phyloP scores from a whole-genome alignment of 2,797 vertebrate species.

The Oreochromis mossambicus region DNA sequence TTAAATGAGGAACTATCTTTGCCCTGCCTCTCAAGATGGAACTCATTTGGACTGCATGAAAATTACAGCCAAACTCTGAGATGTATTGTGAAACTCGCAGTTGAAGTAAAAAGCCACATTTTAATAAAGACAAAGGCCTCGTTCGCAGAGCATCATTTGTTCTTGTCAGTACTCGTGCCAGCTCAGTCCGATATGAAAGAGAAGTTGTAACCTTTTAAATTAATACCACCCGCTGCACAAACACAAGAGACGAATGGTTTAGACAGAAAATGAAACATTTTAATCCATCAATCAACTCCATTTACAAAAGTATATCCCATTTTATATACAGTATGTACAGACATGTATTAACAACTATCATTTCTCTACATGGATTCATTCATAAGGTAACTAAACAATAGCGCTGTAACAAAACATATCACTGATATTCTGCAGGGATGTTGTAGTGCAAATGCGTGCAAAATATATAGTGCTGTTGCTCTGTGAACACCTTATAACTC shows the following conservation, averaged over 20 bases:
- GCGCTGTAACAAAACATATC: constrained; percentile 67
- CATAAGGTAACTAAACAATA: constrained; percentile 67
- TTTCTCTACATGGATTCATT: constrained; percentile 70
- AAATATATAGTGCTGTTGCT: constrained; percentile 72
- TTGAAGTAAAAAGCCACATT: constrained; percentile 33
- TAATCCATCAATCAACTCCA: constrained; percentile 78
- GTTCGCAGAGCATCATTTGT: constrained; percentile 47
- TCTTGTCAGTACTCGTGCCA: constrained; percentile 59
- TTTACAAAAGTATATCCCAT: constrained; percentile 85
- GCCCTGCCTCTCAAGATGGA: constrained; percentile 47
- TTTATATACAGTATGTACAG: constrained; percentile 84
- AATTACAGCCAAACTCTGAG: constrained; percentile 30
- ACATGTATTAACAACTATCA: constrained; percentile 73
- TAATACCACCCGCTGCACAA: constrained; percentile 40
- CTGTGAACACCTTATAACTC: constrained; percentile 61
- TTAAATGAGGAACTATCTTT: constrained; percentile 64
- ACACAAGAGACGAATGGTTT: constrained; percentile 49
- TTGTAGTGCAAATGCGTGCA: constrained; percentile 76
- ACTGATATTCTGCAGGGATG: constrained; percentile 71
- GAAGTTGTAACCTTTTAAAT: constrained; percentile 46
- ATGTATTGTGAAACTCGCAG: constrained; percentile 45
- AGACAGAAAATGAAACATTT: constrained; percentile 76
- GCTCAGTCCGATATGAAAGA: constrained; percentile 32
- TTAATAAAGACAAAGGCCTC: constrained; percentile 56
- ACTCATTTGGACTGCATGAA: constrained; percentile 53